phyloP scores from a whole-genome alignment of 2,797 vertebrate species.

The Neomorphus geoffroyi region DNA sequence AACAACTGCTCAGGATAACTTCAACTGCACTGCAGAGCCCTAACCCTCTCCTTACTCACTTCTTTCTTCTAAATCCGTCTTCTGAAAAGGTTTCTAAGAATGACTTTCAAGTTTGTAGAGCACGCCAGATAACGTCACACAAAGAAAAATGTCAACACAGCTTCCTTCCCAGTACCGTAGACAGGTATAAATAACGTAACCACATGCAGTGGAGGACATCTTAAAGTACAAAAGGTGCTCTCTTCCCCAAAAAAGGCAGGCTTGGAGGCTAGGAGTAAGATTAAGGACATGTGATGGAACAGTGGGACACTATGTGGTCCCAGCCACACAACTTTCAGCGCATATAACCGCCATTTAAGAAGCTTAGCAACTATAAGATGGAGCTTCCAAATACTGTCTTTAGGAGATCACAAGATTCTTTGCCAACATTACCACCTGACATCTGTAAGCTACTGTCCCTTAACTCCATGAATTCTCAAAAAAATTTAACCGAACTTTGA shows the following conservation, averaged over 20 bases:
- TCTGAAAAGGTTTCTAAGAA: not conserved
- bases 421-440: not conserved
- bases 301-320: not conserved
- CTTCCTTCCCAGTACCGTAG: not conserved
- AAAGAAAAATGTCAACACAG: not conserved
- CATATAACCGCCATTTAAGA: not conserved
- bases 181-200: not conserved
- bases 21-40: not conserved
- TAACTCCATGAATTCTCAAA: not conserved
- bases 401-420: not conserved
- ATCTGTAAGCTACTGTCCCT: not conserved
- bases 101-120: not conserved
- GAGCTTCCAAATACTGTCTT: not conserved
- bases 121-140: too few species aligned
- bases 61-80: not conserved
- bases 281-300: not conserved
- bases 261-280: not conserved
- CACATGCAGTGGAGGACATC: not conserved
- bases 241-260: not conserved
- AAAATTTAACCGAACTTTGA: not conserved
- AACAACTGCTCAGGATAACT: not conserved
- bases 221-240: not conserved
- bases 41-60: not conserved
- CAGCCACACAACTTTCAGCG: not conserved
- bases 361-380: not conserved